Evolutionary conservation across 2,113 vertebrate genomes (phyloP), one percentile per base, ranked within the genome.

Genomic region (Oncorhynchus gorbuscha): DNA sequence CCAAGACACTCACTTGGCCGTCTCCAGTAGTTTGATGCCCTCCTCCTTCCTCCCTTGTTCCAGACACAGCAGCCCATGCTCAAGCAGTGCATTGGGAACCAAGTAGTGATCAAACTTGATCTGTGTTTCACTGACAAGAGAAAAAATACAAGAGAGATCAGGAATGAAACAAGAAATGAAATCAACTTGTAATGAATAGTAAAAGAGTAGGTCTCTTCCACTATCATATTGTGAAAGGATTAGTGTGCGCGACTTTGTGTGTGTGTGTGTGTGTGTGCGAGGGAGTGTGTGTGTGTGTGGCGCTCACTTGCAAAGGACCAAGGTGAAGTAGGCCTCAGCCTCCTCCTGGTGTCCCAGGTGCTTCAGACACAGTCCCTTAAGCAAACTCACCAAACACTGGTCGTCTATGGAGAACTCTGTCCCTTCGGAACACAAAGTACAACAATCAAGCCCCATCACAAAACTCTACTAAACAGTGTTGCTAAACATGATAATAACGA

Each of bases 51-150:
- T 94, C 0, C 93, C 94, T 83, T 95, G 93, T 55, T 98, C 95
- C 87, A 98, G 92, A 86, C 95, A 97, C 24, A 99, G 89, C 84
- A 99, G 88, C 0, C 95, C 96, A 49, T 97, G 92, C 87, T 99
- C 97, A 90, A 99, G 90, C 73, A 99, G 89, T 1, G 96, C 97
- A 77, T 98, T 99, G 74, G 97, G 98, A 82, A 98, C 95, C 90
- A 99, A 89, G 87, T 98, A 98, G 87, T 98, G 97, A 86, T 99
- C 97, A 66, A 95, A 98, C 87, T 97, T 98, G 85, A 99, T 98
- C 91, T 96, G 97, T 88, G 94, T 94, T 84, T 97, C 96, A 91
- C 97, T 99, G 91, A 83, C n/a, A 86, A 45, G 18, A 48, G 18
- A 35, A 13, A 5, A 5, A 59, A 45, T 26, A 55, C 20, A 59